Conservation (phyloP, 2,797 vertebrate species). For the Myotis findleyi region DNA sequence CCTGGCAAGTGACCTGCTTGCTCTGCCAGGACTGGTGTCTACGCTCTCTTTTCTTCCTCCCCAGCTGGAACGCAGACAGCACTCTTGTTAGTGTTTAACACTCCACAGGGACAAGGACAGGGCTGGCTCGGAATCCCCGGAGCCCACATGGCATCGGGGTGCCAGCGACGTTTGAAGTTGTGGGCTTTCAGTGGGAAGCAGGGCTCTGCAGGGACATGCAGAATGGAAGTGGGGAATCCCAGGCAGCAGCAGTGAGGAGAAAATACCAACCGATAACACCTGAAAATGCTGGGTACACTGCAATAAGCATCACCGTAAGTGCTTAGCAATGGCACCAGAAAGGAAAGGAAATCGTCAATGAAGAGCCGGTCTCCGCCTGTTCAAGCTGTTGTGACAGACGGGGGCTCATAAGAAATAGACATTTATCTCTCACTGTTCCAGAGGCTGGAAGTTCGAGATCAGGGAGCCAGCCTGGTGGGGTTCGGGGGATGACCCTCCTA, state of each 20-base stretch:
- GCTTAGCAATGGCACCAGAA: not conserved
- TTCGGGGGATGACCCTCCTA: not conserved
- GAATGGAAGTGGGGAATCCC: not conserved
- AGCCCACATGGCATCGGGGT: not conserved
- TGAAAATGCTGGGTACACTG: not conserved
- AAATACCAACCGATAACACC: not conserved
- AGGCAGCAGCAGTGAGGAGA: not conserved
- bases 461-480: not conserved
- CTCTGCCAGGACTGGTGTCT: not conserved
- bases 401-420: not conserved
- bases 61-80: not conserved
- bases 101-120: not conserved
- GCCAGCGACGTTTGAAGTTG: not conserved
- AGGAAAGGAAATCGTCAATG: too few species aligned
- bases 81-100: not conserved
- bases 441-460: fast-evolving
- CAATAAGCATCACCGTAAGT: not conserved
- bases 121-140: not conserved
- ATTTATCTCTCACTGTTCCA: too few species aligned
- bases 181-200: not conserved
- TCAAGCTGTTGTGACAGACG: fast-evolving
- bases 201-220: not conserved
- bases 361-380: not conserved
- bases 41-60: not conserved
- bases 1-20: not conserved